phyloP scores from a whole-genome alignment of 2,797 vertebrate species.

The Malurus splendens region DNA sequence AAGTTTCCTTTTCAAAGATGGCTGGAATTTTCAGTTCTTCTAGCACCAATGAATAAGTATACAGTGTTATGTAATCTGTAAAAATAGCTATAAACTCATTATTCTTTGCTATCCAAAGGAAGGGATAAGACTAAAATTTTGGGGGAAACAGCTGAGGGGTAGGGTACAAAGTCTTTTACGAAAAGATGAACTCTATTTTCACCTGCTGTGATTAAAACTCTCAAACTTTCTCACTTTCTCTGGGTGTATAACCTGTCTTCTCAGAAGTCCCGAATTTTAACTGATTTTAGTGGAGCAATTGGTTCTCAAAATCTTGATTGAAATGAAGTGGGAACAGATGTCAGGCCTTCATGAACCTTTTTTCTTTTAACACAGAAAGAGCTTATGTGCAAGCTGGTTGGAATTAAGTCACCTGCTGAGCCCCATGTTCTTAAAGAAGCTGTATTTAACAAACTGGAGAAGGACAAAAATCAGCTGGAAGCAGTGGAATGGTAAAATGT shows the following conservation, averaged over 20 bases:
- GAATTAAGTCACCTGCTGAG: constrained; percentile 71
- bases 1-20: not conserved
- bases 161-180: not conserved
- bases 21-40: not conserved
- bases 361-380: constrained; percentile 77
- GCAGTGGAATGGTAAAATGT: constrained; percentile 79
- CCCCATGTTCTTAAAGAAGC: constrained; percentile 74
- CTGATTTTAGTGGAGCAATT: not conserved
- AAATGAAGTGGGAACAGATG: not conserved
- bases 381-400: constrained; percentile 83
- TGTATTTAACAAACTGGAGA: constrained; percentile 73
- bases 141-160: not conserved
- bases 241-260: not conserved
- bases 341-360: not conserved
- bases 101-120: not conserved
- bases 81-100: not conserved
- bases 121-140: not conserved
- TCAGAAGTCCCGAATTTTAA: not conserved
- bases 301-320: not conserved
- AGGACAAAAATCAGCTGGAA: constrained; percentile 79
- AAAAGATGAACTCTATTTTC: not conserved
- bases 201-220: not conserved
- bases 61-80: not conserved
- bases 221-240: not conserved
- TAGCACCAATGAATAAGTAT: not conserved